A percentile compares a stretch with the other conserved stretches of the same genome.
These are phyloP conservation scores for Saturnia japonica DNA, from an alignment of 2,888 invertebrate species.

Conservation along the genomic window DNA sequence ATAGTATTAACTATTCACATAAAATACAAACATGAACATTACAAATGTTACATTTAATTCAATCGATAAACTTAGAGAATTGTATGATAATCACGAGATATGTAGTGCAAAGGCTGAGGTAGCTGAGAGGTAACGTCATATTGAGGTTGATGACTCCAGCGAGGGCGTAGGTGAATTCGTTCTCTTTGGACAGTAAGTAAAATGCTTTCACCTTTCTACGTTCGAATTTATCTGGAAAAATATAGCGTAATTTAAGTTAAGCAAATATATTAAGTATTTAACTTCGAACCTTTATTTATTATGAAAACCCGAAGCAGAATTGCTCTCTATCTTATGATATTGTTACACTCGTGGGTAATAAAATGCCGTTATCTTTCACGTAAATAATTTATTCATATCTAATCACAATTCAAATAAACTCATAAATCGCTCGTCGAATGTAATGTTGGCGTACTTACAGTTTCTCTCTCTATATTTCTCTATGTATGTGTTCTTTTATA, in stretches of 20 bases:
- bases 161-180: conserved; percentile 63
- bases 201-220: conserved; percentile 66
- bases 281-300: too few species aligned
- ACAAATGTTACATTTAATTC: conserved; percentile 21
- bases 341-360: too few species aligned
- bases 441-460: too few species aligned
- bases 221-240: conserved; percentile 58
- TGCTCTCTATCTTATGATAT: too few species aligned
- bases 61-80: conserved; percentile 70
- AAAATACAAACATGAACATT: neutral
- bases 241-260: neutral
- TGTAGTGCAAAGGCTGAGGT: conserved; percentile 64
- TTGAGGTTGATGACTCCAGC: conserved; percentile 64
- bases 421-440: too few species aligned
- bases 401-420: too few species aligned
- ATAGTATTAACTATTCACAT: neutral
- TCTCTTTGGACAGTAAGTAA: conserved; percentile 60
- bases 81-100: conserved; percentile 71
- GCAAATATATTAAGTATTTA: too few species aligned
- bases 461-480: too few species aligned
- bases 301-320: conserved; percentile 35
- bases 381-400: too few species aligned
- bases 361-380: too few species aligned
- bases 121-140: conserved; percentile 69
- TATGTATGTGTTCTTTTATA: too few species aligned